These are phyloP conservation scores for Syngnathus acus DNA, from an alignment of 2,797 vertebrate genomes.

Conservation along the genomic window DNA sequence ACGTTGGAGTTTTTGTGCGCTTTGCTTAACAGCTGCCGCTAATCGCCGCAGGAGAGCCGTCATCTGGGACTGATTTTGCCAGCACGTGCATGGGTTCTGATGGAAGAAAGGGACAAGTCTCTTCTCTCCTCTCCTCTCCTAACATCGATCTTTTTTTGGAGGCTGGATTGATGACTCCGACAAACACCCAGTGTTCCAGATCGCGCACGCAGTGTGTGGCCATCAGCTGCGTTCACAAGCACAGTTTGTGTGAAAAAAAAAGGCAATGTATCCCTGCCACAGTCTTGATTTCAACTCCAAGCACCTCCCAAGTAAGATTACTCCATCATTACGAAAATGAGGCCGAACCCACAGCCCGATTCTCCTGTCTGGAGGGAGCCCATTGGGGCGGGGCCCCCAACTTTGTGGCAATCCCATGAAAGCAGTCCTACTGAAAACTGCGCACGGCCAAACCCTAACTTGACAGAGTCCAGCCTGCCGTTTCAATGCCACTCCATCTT, in stretches of 20 bases:
- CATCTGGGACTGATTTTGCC: slow-evolving; percentile 71
- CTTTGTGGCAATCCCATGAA: slow-evolving; percentile 57
- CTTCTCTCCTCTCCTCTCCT: slow-evolving; percentile 47
- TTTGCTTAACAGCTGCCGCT: slow-evolving; percentile 63
- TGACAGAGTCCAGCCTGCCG: slow-evolving; percentile 42
- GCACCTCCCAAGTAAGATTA: slow-evolving; percentile 52
- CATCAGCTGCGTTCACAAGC: neutral
- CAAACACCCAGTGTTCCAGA: too few relatives aligned
- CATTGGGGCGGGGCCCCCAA: slow-evolving; percentile 28
- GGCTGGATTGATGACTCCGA: slow-evolving; percentile 53
- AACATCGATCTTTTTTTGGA: slow-evolving; percentile 56
- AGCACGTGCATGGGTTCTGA: slow-evolving; percentile 19
- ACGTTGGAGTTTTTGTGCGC: slow-evolving; percentile 17
- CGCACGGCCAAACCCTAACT: slow-evolving; percentile 47
- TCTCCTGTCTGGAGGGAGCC: slow-evolving; percentile 40
- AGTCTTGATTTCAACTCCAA: slow-evolving; percentile 54
- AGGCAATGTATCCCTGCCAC: slow-evolving; percentile 9
- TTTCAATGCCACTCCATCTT: slow-evolving; percentile 52
- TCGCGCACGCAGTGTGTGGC: neutral
- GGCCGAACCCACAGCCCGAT: slow-evolving; percentile 51
- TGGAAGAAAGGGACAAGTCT: slow-evolving; percentile 43
- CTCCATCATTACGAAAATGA: slow-evolving; percentile 54
- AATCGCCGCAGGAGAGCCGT: slow-evolving; percentile 63
- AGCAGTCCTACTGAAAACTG: slow-evolving; percentile 57
- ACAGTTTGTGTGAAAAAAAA: neutral